A percentile compares a stretch with the other conserved stretches of the same genome.
phyloP scores from a whole-genome alignment of 1,140 invertebrate genomes.

The Drosophila kohkoa region DNA sequence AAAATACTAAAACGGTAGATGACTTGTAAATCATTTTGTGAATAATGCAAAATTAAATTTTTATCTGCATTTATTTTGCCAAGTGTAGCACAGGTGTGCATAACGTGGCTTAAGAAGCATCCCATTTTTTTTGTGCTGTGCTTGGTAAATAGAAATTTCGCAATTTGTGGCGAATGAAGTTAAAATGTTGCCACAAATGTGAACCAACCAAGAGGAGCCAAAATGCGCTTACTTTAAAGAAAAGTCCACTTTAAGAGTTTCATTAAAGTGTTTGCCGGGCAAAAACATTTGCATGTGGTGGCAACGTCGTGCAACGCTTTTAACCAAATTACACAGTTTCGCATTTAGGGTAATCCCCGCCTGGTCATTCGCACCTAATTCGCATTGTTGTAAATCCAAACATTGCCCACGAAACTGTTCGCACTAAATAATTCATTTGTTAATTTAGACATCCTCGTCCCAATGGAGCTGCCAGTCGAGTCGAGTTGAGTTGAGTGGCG shows the following conservation, averaged over 20 bases:
- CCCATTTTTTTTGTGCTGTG: neutral
- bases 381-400: conserved; percentile 69
- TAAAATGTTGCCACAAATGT: conserved; percentile 16
- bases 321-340: conserved; percentile 71
- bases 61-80: neutral
- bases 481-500: neutral
- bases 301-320: conserved; percentile 52
- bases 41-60: too few species aligned
- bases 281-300: conserved; percentile 23
- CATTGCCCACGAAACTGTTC: conserved; percentile 73
- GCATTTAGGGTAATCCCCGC: conserved; percentile 71
- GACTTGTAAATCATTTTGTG: too few species aligned
- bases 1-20: too few species aligned
- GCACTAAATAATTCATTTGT: conserved; percentile 81
- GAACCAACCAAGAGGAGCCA: neutral
- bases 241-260: neutral
- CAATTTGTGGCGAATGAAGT: conserved; percentile 24
- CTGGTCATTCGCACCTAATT: conserved; percentile 79
- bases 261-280: conserved; percentile 12
- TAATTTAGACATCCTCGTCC: conserved; percentile 71
- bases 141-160: neutral
- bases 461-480: neutral
- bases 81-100: conserved; percentile 35
- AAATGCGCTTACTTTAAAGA: neutral
- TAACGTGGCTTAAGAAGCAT: conserved; percentile 3